Conservation (phyloP, 2,888 invertebrate genomes). For the Drosophila melanocephala region DNA sequence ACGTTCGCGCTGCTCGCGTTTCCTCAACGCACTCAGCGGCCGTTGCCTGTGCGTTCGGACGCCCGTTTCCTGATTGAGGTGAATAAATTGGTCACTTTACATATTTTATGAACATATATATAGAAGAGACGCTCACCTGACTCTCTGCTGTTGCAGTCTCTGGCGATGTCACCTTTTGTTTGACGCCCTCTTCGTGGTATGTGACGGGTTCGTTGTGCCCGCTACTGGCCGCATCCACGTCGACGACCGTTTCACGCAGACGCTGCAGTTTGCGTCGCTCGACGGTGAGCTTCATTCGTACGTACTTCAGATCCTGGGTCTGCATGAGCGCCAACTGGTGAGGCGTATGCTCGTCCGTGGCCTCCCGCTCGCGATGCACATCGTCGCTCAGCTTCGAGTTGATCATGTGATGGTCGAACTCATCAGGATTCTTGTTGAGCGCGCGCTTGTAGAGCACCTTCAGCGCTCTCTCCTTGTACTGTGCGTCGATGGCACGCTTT, state of each 20-base stretch:
- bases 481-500: conserved; percentile 91
- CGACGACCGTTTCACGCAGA: conserved; percentile 92
- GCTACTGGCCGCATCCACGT: conserved; percentile 89
- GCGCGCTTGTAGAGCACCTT: conserved; percentile 93
- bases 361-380: conserved; percentile 89
- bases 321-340: conserved; percentile 95
- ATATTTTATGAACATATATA: too few species aligned
- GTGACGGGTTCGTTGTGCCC: conserved; percentile 70
- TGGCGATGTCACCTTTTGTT: too few species aligned
- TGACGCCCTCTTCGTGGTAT: too few species aligned
- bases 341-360: conserved; percentile 91
- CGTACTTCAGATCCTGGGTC: conserved; percentile 95
- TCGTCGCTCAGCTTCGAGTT: conserved; percentile 91
- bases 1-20: conserved; percentile 89
- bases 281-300: conserved; percentile 93
- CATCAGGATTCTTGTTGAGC: conserved; percentile 97
- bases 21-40: too few species aligned
- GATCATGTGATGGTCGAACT: conserved; percentile 99
- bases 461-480: conserved; percentile 93
- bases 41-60: too few species aligned
- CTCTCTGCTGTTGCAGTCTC: too few species aligned
- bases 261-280: conserved; percentile 90
- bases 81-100: too few species aligned
- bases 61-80: too few species aligned
- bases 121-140: too few species aligned